Conservation (phyloP, 2,797 vertebrate genomes). For the Propithecus perrieri region DNA sequence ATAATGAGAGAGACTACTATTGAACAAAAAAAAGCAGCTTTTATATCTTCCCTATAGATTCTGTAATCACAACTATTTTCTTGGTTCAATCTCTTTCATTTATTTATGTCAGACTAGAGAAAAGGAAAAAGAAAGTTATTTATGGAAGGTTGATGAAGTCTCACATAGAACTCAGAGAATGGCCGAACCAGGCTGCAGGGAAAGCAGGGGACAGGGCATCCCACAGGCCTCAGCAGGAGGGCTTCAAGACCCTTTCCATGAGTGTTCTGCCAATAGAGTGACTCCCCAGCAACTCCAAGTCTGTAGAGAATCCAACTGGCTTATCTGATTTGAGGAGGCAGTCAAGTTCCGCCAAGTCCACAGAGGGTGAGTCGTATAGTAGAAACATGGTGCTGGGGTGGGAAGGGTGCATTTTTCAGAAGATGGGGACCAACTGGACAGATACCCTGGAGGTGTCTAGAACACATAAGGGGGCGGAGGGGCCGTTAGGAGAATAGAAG, state of each 20-base stretch:
- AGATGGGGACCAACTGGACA: background rate
- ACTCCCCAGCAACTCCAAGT: background rate
- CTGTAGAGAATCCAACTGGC: background rate
- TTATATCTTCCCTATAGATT: background rate
- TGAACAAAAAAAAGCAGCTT: background rate
- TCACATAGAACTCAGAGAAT: background rate
- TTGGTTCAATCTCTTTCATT: background rate
- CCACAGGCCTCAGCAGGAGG: background rate
- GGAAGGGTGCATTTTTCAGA: background rate
- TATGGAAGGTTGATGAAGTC: background rate
- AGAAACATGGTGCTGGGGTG: background rate
- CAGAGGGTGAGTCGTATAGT: accelerated
- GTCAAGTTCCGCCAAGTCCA: background rate
- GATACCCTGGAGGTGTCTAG: background rate
- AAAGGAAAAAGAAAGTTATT: background rate
- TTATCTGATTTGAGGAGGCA: background rate
- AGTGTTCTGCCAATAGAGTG: background rate
- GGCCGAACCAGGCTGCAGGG: background rate
- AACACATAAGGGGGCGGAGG: background rate
- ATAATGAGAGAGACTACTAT: background rate
- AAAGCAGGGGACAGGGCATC: background rate
- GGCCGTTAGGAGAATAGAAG: background rate
- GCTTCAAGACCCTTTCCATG: background rate
- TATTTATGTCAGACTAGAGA: background rate
- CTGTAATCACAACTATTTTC: background rate